Percentiles rank a stretch among this genome's conserved stretches.
phyloP scores from a whole-genome alignment of 2,888 invertebrate species.

The Epistrophe grossulariae region DNA sequence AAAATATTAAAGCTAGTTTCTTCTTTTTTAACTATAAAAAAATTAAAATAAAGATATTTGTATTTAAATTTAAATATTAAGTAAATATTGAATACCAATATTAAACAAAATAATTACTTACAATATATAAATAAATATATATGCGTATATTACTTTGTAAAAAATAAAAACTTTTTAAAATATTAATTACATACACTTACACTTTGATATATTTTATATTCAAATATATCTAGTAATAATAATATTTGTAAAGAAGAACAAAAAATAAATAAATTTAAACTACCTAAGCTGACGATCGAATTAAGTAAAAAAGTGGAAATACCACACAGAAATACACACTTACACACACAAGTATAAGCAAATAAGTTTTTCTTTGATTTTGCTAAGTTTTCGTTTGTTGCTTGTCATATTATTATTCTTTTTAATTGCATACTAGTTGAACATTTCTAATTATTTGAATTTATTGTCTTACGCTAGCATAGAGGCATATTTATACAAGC shows the following conservation, averaged over 20 bases:
- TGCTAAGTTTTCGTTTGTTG: constrained; percentile 48
- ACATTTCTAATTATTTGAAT: constrained; percentile 29
- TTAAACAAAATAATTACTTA: constrained; percentile 75
- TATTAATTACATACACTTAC: constrained; percentile 69
- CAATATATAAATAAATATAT: constrained; percentile 76
- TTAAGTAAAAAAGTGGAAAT: constrained; percentile 61
- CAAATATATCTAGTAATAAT: constrained; percentile 73
- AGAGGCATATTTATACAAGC: constrained; percentile 22
- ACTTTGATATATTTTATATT: constrained; percentile 75
- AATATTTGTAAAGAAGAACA: constrained; percentile 71
- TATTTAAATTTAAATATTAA: constrained; percentile 78
- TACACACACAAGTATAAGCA: constrained; percentile 43
- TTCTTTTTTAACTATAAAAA: constrained; percentile 55
- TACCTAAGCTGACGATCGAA: constrained; percentile 68
- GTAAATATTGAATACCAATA: constrained; percentile 77
- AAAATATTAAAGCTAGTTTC: constrained; percentile 67
- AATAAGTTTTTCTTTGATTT: constrained; percentile 56
- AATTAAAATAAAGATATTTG: constrained; percentile 76
- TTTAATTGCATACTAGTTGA: constrained; percentile 21
- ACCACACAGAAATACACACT: constrained; percentile 48
- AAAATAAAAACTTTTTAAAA: constrained; percentile 70
- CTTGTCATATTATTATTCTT: constrained; percentile 32
- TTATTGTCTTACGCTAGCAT: constrained; percentile 24
- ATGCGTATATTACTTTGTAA: constrained; percentile 74
- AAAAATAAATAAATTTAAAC: constrained; percentile 62